Evolutionary conservation across 1,140 invertebrate genomes (phyloP), one percentile per base, ranked within the genome.

Genomic region (Laupala kohalensis): DNA sequence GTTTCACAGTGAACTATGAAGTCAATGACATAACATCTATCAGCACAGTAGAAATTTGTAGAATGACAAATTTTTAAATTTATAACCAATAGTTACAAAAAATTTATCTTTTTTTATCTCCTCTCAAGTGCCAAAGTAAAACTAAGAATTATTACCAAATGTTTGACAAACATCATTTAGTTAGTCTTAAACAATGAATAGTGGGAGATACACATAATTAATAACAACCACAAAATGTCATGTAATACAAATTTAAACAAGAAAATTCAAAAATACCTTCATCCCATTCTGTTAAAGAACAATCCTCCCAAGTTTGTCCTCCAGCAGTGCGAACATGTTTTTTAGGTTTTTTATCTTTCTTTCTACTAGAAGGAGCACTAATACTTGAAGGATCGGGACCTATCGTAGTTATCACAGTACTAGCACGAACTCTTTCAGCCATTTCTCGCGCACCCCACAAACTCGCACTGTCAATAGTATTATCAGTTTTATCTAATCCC

Each of bases 221-320:
- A n/a, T n/a, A n/a, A n/a, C n/a, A n/a, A n/a, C n/a, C n/a, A n/a
- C n/a, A n/a, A n/a, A n/a, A n/a, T n/a, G n/a, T n/a, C n/a, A n/a
- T n/a, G n/a, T 4, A 53, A 4, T 19, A 2, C 37, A 53, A 53
- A 53, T 19, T 13, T 9, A 53, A 53, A 53, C 9, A 4, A 0
- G 19, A 53, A 53, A 9, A 53, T 37, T 15, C 9, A 19, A 30
- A 28, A 78, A 74, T 78, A 77, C 88, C 88, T 78, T 93, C 89
- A 69, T 94, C 91, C 96, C 96, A 99, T 77, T 98, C 96, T 15
- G 87, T 78, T 25, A 99, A 80, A 0, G 93, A 93, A 62, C 86
- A 84, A 84, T 98, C 97, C 81, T 98, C 96, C 97, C 97, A 99
- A 2, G 90, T 89, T 75, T 91, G 88, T 4, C 95, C 95, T 53